A percentile compares a stretch with the other conserved stretches of the same genome.
Conservation (phyloP, 2,888 invertebrate species). For the Sarcophaga caerulescens region DNA sequence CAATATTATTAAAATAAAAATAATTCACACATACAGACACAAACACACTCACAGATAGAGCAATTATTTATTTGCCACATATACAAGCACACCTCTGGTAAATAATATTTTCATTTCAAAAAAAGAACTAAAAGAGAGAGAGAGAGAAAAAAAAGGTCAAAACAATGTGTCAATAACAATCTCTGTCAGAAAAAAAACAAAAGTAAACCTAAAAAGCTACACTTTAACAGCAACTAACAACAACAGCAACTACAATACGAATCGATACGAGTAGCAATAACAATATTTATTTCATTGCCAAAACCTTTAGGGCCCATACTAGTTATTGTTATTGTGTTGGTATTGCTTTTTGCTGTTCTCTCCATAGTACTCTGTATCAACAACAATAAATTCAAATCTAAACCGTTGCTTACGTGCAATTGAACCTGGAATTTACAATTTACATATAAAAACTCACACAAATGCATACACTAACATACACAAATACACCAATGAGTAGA, state of each 20-base stretch:
- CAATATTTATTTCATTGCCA: conserved; percentile 58
- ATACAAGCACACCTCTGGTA: neutral
- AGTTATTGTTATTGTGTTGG: conserved; percentile 2
- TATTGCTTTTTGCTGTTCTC: neutral
- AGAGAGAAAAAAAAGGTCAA: conserved; percentile 37
- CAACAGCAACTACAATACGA: neutral
- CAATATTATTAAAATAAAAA: conserved; percentile 33
- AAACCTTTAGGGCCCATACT: conserved; percentile 24
- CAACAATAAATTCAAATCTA: conserved; percentile 66
- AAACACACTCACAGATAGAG: neutral
- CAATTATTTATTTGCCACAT: neutral
- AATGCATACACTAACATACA: neutral
- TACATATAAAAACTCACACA: neutral
- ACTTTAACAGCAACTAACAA: neutral
- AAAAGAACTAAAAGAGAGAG: neutral
- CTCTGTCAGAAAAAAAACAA: conserved; percentile 23
- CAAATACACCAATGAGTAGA: too few species aligned
- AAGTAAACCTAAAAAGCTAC: neutral
- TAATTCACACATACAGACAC: neutral
- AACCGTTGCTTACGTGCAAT: conserved; percentile 71
- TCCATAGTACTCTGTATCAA: conserved; percentile 47
- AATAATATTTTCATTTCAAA: neutral
- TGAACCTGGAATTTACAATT: conserved; percentile 70
- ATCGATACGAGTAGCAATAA: conserved; percentile 16
- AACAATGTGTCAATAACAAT: conserved; percentile 64